phyloP scores from a whole-genome alignment of 2,888 invertebrate genomes.

The Lasioglossum vierecki region DNA sequence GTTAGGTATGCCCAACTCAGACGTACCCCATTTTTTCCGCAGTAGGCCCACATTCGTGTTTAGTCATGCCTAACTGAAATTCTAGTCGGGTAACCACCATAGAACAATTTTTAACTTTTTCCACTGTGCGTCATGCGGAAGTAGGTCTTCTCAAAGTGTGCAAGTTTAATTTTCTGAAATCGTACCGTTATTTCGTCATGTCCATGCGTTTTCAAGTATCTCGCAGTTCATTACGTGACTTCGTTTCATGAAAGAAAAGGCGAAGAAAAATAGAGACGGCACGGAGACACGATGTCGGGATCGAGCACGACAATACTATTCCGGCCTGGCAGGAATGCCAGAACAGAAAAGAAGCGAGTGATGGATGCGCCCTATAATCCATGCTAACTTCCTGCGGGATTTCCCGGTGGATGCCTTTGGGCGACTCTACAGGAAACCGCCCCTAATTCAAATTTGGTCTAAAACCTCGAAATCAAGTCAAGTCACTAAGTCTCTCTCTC shows the following conservation, averaged over 20 bases:
- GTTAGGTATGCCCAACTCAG: too few species aligned
- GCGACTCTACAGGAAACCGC: conserved; percentile 69
- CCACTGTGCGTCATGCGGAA: background rate
- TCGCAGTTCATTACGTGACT: background rate
- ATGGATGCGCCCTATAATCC: conserved; percentile 83
- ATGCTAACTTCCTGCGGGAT: conserved; percentile 83
- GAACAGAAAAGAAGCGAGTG: conserved; percentile 79
- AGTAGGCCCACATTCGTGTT: too few species aligned
- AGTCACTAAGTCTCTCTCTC: conserved; percentile 80
- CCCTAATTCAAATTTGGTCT: conserved; percentile 76
- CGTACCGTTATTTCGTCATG: conserved; percentile 24
- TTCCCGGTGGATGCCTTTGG: conserved; percentile 73
- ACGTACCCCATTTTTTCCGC: too few species aligned
- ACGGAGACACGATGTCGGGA: background rate
- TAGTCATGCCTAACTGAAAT: too few species aligned
- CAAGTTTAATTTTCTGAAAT: conserved; percentile 25
- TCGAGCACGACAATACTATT: conserved; percentile 39
- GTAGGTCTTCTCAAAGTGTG: conserved; percentile 12
- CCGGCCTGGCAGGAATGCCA: conserved; percentile 10
- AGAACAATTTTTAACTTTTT: too few species aligned
- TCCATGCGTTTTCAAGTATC: background rate
- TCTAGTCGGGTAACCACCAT: too few species aligned
- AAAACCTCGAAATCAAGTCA: conserved; percentile 83
- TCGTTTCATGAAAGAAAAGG: background rate
- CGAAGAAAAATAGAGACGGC: background rate